These are phyloP conservation scores for Pholis gunnellus DNA, from an alignment of 2,113 vertebrate species.

Conservation along the genomic window DNA sequence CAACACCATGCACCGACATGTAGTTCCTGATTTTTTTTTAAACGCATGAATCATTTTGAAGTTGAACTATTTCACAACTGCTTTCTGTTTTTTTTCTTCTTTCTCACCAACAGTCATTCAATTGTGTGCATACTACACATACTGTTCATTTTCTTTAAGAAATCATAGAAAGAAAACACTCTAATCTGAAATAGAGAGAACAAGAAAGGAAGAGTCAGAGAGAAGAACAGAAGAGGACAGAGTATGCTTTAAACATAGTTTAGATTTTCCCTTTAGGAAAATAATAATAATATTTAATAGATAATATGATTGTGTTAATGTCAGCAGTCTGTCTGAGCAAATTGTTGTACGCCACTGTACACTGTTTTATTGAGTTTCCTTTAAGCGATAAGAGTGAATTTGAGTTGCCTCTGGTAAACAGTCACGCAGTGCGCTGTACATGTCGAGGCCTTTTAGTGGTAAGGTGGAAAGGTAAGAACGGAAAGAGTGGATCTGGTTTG, in stretches of 20 bases:
- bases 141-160: too few species aligned
- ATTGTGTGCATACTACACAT: not conserved
- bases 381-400: too few species aligned
- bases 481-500: too few species aligned
- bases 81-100: not conserved
- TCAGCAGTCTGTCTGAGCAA: not conserved
- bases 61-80: conserved; percentile 5
- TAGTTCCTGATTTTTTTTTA: not conserved
- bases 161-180: not conserved
- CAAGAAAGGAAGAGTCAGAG: not conserved
- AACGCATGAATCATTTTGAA: not conserved
- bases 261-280: not conserved
- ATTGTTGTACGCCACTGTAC: not conserved
- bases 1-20: conserved; percentile 14
- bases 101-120: not conserved
- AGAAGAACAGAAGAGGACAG: not conserved
- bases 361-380: too few species aligned
- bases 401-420: too few species aligned
- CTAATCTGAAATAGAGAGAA: conserved; percentile 6
- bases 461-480: too few species aligned
- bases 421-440: too few species aligned
- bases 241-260: not conserved
- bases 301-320: not conserved
- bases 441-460: too few species aligned
- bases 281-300: not conserved